Evolutionary conservation across 2,113 vertebrate genomes (phyloP), one percentile per base, ranked within the genome.

Genomic region (Nycticorax nycticorax): DNA sequence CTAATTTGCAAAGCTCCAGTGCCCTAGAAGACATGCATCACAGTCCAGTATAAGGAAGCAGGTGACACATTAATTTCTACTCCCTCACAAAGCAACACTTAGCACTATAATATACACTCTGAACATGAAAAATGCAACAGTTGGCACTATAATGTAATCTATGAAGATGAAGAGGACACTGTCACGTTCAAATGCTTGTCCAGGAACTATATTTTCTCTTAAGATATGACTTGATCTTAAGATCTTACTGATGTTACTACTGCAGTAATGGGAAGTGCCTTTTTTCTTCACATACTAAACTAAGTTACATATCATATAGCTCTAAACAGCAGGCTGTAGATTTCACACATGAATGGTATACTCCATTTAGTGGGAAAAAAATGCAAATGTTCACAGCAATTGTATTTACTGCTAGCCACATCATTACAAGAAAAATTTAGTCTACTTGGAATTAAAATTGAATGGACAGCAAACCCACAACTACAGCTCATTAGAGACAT

Each of bases 401-500:
- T 73, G 50, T 77, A 66, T 67, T 69, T 63, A 39, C 20, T 77
- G 37, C 18, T 80, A 71, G 43, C 32, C 50, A 41, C 35, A 66
- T 7, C 37, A 90, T 78, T 56, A 43, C 37, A 89, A 85, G 63
- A 85, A 55, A 94, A 83, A 53, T 33, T 68, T 21, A 62, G 28
- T 45, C 41, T 41, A 56, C 23, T 80, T 62, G n/a, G 23, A 94
- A 88, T 45, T 81, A 52, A 92, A 93, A 77, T 1, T 73, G 45
- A 97, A 88, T 39, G 26, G 41, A 90, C 32, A 85, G 35, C 33
- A 96, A 96, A 84, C 12, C 10, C 55, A 56, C 64, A 96, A 81
- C 84, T 75, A 76, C 66, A 79, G 67, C 67, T 94, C 81, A 85
- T 89, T 73, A 96, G 33, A 94, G 56, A 86, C 24, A 92, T 41